A percentile compares a stretch with the other conserved stretches of the same genome.
These are phyloP conservation scores for Anableps anableps DNA, from an alignment of 2,797 vertebrate species.

Conservation along the genomic window DNA sequence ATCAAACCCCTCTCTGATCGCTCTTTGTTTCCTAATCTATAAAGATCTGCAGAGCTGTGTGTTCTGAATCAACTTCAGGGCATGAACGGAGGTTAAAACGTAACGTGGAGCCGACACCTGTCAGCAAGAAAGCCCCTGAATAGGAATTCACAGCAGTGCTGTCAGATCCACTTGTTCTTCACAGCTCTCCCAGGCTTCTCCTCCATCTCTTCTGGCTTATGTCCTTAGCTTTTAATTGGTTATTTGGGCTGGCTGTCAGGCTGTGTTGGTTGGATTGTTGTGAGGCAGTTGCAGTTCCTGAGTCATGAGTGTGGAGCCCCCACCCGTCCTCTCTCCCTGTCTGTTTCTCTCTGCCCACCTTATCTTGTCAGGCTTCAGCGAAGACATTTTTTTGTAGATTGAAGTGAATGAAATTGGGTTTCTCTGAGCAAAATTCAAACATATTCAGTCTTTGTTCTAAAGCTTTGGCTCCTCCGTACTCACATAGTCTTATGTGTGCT, in stretches of 20 bases:
- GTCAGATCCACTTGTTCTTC: conserved; percentile 47
- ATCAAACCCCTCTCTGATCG: conserved; percentile 12
- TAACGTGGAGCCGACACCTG: conserved; percentile 56
- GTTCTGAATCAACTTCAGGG: conserved; percentile 43
- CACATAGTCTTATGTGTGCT: conserved; percentile 12
- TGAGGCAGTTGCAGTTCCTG: conserved; percentile 57
- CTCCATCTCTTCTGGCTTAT: conserved; percentile 52
- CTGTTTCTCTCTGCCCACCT: conserved; percentile 23
- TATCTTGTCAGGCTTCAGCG: conserved; percentile 49
- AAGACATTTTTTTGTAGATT: conserved; percentile 41
- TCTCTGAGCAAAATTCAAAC: conserved; percentile 16
- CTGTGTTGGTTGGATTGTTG: conserved; percentile 62
- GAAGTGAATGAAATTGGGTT: conserved; percentile 29
- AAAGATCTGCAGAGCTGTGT: conserved; percentile 20
- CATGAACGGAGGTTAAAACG: conserved; percentile 33
- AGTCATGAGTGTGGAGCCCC: conserved; percentile 49
- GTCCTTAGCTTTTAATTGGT: conserved; percentile 72
- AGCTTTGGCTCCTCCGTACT: conserved; percentile 11
- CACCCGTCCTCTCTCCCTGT: conserved; percentile 12
- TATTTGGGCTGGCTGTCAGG: conserved; percentile 73
- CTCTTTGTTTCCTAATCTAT: conserved; percentile 18
- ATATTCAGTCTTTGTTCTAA: neutral
- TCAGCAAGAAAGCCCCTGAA: conserved; percentile 50
- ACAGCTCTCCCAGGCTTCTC: conserved; percentile 32
- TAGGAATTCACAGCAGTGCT: conserved; percentile 39